Percentiles rank a stretch among this genome's conserved stretches.
Conservation (phyloP, 2,888 invertebrate genomes). For the Papilio protenor region DNA sequence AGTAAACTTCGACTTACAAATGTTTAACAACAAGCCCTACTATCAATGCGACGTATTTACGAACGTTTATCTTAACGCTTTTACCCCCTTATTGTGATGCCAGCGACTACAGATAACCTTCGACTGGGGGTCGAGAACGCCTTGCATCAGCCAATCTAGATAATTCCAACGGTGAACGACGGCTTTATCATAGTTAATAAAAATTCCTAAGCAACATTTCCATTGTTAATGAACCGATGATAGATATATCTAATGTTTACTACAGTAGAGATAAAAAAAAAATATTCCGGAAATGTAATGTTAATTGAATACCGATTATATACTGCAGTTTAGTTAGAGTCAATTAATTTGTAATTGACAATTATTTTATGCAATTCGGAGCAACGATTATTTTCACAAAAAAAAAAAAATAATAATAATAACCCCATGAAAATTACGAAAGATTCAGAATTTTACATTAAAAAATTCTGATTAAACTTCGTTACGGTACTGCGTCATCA, state of each 20-base stretch:
- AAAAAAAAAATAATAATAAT: not conserved
- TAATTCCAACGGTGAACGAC: slow-evolving; percentile 49
- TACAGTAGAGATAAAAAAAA: not conserved
- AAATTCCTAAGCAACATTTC: slow-evolving; percentile 34
- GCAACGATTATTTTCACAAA: not conserved
- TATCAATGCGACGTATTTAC: slow-evolving; percentile 38
- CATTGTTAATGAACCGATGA: slow-evolving; percentile 11
- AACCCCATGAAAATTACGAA: not conserved
- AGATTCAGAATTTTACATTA: not conserved
- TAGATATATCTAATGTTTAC: not conserved
- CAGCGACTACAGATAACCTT: slow-evolving; percentile 64
- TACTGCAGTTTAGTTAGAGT: not conserved
- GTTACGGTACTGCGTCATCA: not conserved
- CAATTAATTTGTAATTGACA: not conserved
- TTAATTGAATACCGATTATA: not conserved
- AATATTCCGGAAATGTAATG: not conserved
- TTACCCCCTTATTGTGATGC: slow-evolving; percentile 43
- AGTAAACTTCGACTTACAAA: slow-evolving; percentile 15
- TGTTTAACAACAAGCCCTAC: slow-evolving; percentile 35
- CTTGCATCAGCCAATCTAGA: slow-evolving; percentile 69
- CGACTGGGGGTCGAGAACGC: slow-evolving; percentile 64
- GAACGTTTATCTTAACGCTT: slow-evolving; percentile 45
- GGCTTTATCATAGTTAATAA: slow-evolving; percentile 31
- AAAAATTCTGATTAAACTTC: not conserved
- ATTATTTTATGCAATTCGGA: not conserved